Conservation (phyloP, 2,113 vertebrate genomes). For the Nettapus auritus region DNA sequence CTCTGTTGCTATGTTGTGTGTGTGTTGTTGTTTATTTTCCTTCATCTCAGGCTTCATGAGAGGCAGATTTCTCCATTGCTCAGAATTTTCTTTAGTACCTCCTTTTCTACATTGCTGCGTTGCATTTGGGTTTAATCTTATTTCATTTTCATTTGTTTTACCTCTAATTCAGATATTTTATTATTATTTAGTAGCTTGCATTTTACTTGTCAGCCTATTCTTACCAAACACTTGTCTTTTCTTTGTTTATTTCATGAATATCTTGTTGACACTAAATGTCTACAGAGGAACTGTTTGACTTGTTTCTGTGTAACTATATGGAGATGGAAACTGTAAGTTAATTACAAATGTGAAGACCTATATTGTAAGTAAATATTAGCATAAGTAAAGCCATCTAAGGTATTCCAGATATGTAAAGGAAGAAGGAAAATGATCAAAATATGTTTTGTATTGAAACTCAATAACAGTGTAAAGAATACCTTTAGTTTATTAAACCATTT, state of each 20-base stretch:
- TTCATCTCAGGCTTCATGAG: neutral
- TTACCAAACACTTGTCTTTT: neutral
- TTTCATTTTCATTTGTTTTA: neutral
- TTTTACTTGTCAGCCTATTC: neutral
- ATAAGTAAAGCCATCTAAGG: neutral
- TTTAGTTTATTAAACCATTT: neutral
- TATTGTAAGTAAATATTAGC: neutral
- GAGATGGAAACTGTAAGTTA: neutral
- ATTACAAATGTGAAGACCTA: neutral
- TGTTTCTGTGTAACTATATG: neutral
- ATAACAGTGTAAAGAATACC: neutral
- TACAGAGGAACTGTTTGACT: neutral
- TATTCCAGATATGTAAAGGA: neutral
- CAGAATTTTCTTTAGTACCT: neutral
- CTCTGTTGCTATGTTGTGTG: neutral
- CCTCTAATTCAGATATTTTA: neutral
- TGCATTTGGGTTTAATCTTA: neutral
- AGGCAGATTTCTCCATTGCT: neutral
- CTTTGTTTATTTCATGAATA: neutral
- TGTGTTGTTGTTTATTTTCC: neutral
- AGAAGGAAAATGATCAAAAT: neutral
- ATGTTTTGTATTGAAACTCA: neutral
- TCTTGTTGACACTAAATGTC: neutral
- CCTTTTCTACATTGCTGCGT: neutral
- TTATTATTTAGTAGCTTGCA: neutral